Evolutionary conservation across 2,888 invertebrate genomes (phyloP).

Genomic region (Therioaphis trifolii): DNA sequence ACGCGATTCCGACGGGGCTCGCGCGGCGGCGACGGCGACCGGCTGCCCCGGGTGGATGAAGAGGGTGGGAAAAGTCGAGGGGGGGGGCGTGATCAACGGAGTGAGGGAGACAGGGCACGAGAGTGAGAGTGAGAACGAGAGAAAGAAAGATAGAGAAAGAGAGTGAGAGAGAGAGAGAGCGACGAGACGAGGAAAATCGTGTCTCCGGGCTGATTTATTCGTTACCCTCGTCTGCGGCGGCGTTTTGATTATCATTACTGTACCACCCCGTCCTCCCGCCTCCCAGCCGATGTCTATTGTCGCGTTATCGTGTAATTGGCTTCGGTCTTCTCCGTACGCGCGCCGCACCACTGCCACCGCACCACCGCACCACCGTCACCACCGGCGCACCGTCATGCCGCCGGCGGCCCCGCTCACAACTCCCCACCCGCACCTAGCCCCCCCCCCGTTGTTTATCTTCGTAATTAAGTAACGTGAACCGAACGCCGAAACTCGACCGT

Average conservation of each 20-base stretch:
- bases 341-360: not conserved
- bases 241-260: conserved; percentile 37
- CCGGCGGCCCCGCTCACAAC: not conserved
- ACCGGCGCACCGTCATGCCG: not conserved
- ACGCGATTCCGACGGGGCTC: conserved; percentile 25
- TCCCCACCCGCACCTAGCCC: not conserved
- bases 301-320: conserved; percentile 62
- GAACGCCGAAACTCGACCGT: not conserved
- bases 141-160: too few relatives aligned
- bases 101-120: too few relatives aligned
- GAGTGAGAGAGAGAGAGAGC: not conserved
- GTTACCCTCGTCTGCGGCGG: conserved; percentile 28
- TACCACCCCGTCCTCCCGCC: not conserved
- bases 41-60: too few relatives aligned
- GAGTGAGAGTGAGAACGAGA: too few relatives aligned
- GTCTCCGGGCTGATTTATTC: conserved; percentile 61
- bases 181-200: conserved; percentile 13
- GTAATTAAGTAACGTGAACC: conserved; percentile 58
- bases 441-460: conserved; percentile 33
- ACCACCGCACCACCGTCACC: not conserved
- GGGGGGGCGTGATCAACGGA: too few relatives aligned
- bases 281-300: conserved; percentile 34
- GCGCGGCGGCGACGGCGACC: too few relatives aligned
- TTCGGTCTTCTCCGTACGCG: conserved; percentile 22
- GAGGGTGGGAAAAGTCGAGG: too few relatives aligned